Conservation (phyloP, 2,888 invertebrate genomes). For the Phalangium opilio region DNA sequence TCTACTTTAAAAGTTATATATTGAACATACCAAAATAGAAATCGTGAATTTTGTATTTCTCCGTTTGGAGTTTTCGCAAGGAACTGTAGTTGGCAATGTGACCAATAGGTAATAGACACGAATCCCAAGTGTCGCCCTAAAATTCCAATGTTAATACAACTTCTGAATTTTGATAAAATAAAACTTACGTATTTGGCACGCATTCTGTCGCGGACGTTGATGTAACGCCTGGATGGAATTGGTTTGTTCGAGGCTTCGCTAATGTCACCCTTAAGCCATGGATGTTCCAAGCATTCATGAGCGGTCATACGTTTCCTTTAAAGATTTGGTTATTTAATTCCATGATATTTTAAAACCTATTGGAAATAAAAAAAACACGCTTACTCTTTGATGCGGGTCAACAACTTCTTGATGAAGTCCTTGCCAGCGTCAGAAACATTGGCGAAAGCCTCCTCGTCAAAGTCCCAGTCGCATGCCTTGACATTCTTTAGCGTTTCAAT, state of each 20-base stretch:
- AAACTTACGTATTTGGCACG: constrained; percentile 44
- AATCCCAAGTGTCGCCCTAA: constrained; percentile 43
- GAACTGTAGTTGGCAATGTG: constrained; percentile 94
- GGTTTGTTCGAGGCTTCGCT: constrained; percentile 41
- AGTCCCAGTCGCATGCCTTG: constrained; percentile 97
- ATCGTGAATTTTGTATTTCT: constrained; percentile 92
- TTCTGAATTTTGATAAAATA: no score
- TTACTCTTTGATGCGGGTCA: constrained; percentile 84
- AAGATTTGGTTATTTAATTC: no score
- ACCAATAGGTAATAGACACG: constrained; percentile 84
- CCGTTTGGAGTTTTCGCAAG: constrained; percentile 80
- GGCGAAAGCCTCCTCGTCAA: constrained; percentile 87
- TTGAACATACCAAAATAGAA: constrained; percentile 61
- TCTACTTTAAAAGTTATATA: not conserved
- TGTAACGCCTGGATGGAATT: constrained; percentile 71
- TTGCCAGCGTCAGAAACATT: constrained; percentile 91
- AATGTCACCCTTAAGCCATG: constrained; percentile 61
- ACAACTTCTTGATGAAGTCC: constrained; percentile 87
- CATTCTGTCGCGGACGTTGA: constrained; percentile 71
- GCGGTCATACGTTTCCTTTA: constrained; percentile 93
- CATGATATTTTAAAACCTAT: not conserved
- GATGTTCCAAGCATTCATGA: constrained; percentile 87
- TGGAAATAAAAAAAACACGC: constrained; percentile 26
- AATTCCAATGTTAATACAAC: not conserved
- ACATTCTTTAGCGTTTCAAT: constrained; percentile 96